Evolutionary conservation across 2,888 invertebrate genomes (phyloP), one percentile per base, ranked within the genome.

Genomic region (Netelia virgata): DNA sequence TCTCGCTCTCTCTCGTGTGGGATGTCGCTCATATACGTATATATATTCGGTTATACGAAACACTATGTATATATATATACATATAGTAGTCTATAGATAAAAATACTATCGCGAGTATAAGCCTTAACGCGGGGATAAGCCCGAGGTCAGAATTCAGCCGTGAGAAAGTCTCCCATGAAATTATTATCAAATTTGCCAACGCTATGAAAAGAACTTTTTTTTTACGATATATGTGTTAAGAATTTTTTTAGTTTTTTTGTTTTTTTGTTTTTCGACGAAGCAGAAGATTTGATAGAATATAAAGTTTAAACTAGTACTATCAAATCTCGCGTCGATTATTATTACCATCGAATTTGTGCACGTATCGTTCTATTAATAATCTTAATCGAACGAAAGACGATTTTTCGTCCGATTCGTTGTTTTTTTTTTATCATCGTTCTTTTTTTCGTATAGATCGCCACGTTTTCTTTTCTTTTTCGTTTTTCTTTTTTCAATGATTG

Each of bases 91-190:
- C 73, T 14, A 63, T 74, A 69, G 74, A 78, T 69, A 68, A 82
- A 69, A 79, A 85, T 82, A 66, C 55, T 63, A 59, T 20, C 28
- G 36, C 66, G 53, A 64, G 79, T 64, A 72, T 61, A 79, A 84
- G 73, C 76, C 53, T 77, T 16, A 55, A 53, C 10, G 55, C 10
- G 43, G 53, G 43, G 76, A 82, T 83, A 75, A 79, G 63, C 74
- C 41, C 23, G 28, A 43, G 47, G 43, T 61, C 59, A 53, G 28
- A 50, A 53, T 69, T 69, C 61, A 41, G 18, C 43, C 23, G 55
- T 55, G 66, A 68, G 57, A 69, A 75, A 81, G 61, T 75, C 53
- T 69, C 61, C 69, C 68, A 69, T 75, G 41, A 47, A 55, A 75
- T 76, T 70, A 64, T 57, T 57, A 64, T 70, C n/a, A 70, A 82